Conservation (phyloP, 2,888 invertebrate genomes). For the Drosophila longiperda region DNA sequence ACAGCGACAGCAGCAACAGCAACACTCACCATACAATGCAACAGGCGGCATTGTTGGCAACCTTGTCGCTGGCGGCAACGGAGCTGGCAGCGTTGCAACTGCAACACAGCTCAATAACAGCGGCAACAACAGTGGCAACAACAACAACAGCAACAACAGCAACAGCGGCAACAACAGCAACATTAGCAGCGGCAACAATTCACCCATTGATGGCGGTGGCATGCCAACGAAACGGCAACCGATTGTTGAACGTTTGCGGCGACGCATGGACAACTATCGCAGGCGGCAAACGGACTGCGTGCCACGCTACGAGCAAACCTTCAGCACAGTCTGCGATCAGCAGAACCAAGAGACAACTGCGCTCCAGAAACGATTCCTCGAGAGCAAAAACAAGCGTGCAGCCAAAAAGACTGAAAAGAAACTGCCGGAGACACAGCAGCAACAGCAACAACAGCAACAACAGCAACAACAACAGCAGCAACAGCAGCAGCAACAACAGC, state of each 20-base stretch:
- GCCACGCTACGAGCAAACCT: slow-evolving; percentile 94
- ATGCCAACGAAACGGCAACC: slow-evolving; percentile 93
- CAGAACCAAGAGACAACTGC: slow-evolving; percentile 95
- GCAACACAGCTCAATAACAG: slow-evolving; percentile 57
- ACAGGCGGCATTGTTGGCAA: slow-evolving; percentile 79
- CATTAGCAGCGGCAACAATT: slow-evolving; percentile 42
- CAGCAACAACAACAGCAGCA: slow-evolving; percentile 43
- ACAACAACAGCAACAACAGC: slow-evolving; percentile 24
- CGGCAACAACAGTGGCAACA: slow-evolving; percentile 37
- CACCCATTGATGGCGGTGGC: slow-evolving; percentile 85
- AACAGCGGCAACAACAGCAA: slow-evolving; percentile 31
- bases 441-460: slow-evolving; percentile 68
- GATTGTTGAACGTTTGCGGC: slow-evolving; percentile 93
- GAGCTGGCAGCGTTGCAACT: slow-evolving; percentile 78
- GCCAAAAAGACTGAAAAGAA: slow-evolving; percentile 92
- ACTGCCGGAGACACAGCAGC: slow-evolving; percentile 73
- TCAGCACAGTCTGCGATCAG: slow-evolving; percentile 94
- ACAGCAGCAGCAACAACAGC: slow-evolving; percentile 73
- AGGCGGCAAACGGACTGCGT: slow-evolving; percentile 93
- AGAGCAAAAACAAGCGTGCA: slow-evolving; percentile 95
- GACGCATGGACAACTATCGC: slow-evolving; percentile 95
- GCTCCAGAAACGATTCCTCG: slow-evolving; percentile 94
- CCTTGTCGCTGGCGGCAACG: slow-evolving; percentile 82
- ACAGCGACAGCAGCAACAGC: slow-evolving; percentile 57
- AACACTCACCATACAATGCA: slow-evolving; percentile 80